Percentiles rank a stretch among this genome's conserved stretches.
Conservation (phyloP, 2,888 invertebrate species). For the Ochropleura plecta region DNA sequence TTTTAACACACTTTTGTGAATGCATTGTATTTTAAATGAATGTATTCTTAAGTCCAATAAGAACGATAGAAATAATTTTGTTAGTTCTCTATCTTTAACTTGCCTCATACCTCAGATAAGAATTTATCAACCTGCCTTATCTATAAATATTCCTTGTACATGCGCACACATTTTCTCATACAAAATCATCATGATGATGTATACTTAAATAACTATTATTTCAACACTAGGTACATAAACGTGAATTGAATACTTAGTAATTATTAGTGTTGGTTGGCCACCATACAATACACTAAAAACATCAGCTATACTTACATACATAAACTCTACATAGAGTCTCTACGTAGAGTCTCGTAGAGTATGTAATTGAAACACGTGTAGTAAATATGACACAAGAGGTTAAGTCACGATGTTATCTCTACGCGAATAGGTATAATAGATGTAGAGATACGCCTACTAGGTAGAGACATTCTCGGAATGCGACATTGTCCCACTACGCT, state of each 20-base stretch:
- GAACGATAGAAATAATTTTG: neutral
- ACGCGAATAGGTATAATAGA: slow-evolving; percentile 62
- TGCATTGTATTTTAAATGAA: slow-evolving; percentile 19
- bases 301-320: slow-evolving; percentile 24
- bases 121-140: neutral
- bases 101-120: slow-evolving; percentile 4
- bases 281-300: slow-evolving; percentile 4
- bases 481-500: slow-evolving; percentile 57
- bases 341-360: slow-evolving; percentile 42
- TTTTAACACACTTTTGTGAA: slow-evolving; percentile 24
- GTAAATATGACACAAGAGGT: slow-evolving; percentile 64
- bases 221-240: neutral
- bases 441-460: slow-evolving; percentile 67
- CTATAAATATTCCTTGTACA: neutral
- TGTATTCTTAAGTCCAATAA: neutral
- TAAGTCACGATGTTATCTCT: slow-evolving; percentile 64
- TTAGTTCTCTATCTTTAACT: neutral
- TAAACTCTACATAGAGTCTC: slow-evolving; percentile 13
- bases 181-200: neutral
- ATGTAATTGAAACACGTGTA: slow-evolving; percentile 57
- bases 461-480: slow-evolving; percentile 66
- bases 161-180: neutral
- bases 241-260: neutral
- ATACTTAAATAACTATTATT: neutral
- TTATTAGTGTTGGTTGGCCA: neutral